phyloP scores from a whole-genome alignment of 37 sponge, comb jelly and placozoan genomes.

The Trichoplax adhaerens region DNA sequence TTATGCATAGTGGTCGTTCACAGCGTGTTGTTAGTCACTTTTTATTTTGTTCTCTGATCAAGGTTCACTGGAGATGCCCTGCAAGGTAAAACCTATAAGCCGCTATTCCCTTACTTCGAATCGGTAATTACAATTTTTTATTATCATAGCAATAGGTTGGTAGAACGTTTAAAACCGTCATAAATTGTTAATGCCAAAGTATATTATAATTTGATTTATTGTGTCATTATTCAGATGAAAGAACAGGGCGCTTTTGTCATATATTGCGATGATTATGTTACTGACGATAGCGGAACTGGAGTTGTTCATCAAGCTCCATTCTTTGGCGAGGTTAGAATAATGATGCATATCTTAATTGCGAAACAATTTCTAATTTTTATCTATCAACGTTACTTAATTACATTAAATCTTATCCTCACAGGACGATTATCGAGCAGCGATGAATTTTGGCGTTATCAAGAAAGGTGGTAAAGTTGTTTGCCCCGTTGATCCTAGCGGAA shows the following conservation, averaged over 20 bases:
- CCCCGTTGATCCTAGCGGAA: conserved; percentile 79
- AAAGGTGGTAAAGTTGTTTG: conserved; percentile 76
- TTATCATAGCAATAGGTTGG: no score
- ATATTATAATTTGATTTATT: no score
- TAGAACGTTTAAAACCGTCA: no score
- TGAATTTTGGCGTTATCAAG: conserved; percentile 49
- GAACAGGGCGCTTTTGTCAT: no score
- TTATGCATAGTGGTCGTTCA: no score
- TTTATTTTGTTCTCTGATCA: neutral
- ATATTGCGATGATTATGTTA: conserved; percentile 61
- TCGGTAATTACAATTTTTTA: neutral
- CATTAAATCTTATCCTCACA: conserved; percentile 9
- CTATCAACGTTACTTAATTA: neutral
- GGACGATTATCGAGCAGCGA: conserved; percentile 75
- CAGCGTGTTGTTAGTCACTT: no score
- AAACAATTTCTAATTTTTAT: neutral
- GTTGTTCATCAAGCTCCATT: conserved; percentile 97
- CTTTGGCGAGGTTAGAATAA: conserved; percentile 40
- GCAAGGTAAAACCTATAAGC: conserved; percentile 67
- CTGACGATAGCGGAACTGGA: conserved; percentile 85
- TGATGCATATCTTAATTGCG: no score
- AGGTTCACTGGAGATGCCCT: conserved; percentile 1
- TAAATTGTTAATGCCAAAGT: no score
- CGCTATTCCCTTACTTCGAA: conserved; percentile 68
- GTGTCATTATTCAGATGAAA: no score